Base-by-base conservation (phyloP, 2,113 vertebrate genomes). In the Mirza zaza region DNA sequence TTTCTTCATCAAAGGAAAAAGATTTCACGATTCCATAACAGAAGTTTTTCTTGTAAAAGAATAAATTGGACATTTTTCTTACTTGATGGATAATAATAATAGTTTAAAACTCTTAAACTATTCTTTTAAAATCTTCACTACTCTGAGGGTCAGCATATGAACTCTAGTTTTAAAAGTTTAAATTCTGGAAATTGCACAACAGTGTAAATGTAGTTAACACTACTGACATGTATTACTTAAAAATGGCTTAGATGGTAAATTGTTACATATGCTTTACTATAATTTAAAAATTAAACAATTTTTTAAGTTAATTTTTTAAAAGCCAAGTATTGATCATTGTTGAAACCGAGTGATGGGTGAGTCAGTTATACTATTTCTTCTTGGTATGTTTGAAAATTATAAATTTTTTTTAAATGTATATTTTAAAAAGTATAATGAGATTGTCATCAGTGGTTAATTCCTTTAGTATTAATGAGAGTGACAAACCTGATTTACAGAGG, bases 1-100 rank as follows among this genome's bases (percentile, higher is more conserved):
- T 93, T 88, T 83, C n/a, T 93, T 96, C 84, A 87, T 52, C 90
- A 95, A 94, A 91, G 75, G 59, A 71, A 68, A 96, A 95, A 80
- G 45, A 90, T 93, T 92, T 95, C 42, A 91, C 36, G 92, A 87
- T 94, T 97, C 45, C 23, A 3, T 52, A 90, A 91, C 86, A 87
- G 76, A 94, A 81, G 39, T 5, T 50, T 91, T 50, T 91, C 1
- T 63, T 91, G 20, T 95, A 79, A 91, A 91, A 87, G 88, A 90
- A 57, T 86, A 86, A 87, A 79, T 82, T 87, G 50, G 63, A 75
- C 25, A 79, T 88, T 95, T 95, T 84, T 87, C 59, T 76, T 92
- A 77, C 36, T 92, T 86, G 17, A 68, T 39, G 68, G 63, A 85
- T 12, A 63, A 29, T 12, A 63, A 29, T 79, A 76, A 89, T 82